Evolutionary conservation across 2,113 vertebrate genomes (phyloP).

Genomic region (Lasiurus borealis): DNA sequence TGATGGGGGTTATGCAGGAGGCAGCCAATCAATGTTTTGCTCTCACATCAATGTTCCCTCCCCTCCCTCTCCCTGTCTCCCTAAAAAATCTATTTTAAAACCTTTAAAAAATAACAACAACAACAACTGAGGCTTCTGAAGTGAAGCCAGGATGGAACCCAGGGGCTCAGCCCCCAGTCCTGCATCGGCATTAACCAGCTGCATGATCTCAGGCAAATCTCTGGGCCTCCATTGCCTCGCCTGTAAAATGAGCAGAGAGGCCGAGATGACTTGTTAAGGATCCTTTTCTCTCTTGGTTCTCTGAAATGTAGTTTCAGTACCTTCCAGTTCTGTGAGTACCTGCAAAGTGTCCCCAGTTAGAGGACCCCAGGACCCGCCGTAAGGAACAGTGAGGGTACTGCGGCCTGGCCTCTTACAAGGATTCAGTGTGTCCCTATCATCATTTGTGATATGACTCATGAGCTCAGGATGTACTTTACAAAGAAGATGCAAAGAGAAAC

Average conservation of each 20-base stretch:
- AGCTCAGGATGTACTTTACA: not conserved
- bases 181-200: not conserved
- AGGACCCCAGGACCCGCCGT: not conserved
- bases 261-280: not conserved
- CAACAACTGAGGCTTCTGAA: not conserved
- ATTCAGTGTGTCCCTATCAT: not conserved
- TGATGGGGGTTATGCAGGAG: not conserved
- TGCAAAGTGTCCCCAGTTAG: not conserved
- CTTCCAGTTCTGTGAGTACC: not conserved
- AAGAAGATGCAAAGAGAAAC: not conserved
- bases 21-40: not conserved
- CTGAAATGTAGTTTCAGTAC: not conserved
- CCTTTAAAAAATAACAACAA: not conserved
- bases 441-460: not conserved
- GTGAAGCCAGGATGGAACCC: not conserved
- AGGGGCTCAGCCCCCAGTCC: not conserved
- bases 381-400: not conserved
- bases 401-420: not conserved
- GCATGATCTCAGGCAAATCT: not conserved
- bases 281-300: not conserved
- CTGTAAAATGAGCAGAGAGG: not conserved
- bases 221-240: conserved; percentile 12
- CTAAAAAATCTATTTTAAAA: not conserved
- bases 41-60: not conserved
- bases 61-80: not conserved